These are phyloP conservation scores for Drosophila sproati DNA, from an alignment of 1,140 invertebrate species.

Conservation along the genomic window DNA sequence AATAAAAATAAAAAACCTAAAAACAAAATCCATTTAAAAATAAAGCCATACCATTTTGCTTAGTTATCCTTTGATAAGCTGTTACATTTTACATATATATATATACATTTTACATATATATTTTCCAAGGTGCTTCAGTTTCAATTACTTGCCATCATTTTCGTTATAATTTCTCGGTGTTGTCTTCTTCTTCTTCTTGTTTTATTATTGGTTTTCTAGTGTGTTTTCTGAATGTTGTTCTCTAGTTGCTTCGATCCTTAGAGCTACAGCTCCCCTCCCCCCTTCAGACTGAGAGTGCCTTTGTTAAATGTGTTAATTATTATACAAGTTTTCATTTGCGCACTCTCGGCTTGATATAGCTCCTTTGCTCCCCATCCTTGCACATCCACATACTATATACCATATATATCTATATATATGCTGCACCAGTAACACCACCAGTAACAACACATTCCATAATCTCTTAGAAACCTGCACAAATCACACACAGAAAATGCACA, in stretches of 20 bases:
- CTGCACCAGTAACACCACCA: conserved; percentile 37
- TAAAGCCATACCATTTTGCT: conserved; percentile 64
- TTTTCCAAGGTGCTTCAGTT: conserved; percentile 50
- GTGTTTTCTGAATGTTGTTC: conserved; percentile 64
- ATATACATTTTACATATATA: conserved; percentile 10
- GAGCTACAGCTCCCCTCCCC: conserved; percentile 3
- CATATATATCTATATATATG: conserved; percentile 6
- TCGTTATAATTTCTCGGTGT: conserved; percentile 42
- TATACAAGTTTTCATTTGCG: background rate
- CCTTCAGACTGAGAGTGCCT: background rate
- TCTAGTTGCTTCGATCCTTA: conserved; percentile 43
- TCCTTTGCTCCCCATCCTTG: conserved; percentile 37
- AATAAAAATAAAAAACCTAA: conserved; percentile 44
- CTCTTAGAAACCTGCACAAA: conserved; percentile 60
- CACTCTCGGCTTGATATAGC: conserved; percentile 15
- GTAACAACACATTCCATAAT: conserved; percentile 47
- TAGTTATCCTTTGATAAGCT: conserved; percentile 63
- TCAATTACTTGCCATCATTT: conserved; percentile 26
- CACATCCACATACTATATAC: conserved; percentile 21
- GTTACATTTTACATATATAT: conserved; percentile 19
- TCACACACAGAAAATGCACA: conserved; percentile 54
- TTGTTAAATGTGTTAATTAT: conserved; percentile 11
- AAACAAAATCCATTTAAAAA: conserved; percentile 32
- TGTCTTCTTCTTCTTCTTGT: conserved; percentile 19
- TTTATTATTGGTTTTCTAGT: conserved; percentile 38